Evolutionary conservation across 2,888 invertebrate genomes (phyloP).

Genomic region (Tiliacea citrago): DNA sequence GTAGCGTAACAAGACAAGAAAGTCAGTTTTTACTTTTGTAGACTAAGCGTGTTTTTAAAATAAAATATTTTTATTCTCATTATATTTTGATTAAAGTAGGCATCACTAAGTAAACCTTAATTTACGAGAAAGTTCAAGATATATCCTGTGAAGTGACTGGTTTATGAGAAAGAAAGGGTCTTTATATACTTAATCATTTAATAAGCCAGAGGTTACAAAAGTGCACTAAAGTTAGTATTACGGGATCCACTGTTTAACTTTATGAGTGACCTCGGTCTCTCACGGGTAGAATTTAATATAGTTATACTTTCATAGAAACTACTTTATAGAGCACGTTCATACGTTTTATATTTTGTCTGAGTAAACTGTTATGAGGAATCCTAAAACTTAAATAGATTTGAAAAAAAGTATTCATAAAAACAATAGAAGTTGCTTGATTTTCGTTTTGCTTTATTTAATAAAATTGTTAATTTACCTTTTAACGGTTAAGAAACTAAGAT

Average conservation of each 20-base stretch:
- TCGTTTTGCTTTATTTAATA: background rate
- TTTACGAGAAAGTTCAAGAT: background rate
- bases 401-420: background rate
- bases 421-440: background rate
- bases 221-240: background rate
- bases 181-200: background rate
- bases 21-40: background rate
- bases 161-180: background rate
- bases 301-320: constrained; percentile 18
- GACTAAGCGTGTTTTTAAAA: background rate
- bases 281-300: constrained; percentile 23
- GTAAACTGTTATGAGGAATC: background rate
- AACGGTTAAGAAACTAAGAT: no score
- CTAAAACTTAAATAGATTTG: background rate
- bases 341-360: background rate
- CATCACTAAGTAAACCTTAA: background rate
- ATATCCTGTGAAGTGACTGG: background rate
- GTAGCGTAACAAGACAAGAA: constrained; percentile 7
- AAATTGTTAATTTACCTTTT: background rate
- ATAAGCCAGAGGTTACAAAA: background rate
- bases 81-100: no score
- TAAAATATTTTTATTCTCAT: background rate
- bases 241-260: constrained; percentile 2
- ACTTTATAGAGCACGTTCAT: background rate
- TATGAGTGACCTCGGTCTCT: constrained; percentile 11